phyloP scores from a whole-genome alignment of 23 tunicate species.

The Styela clava region DNA sequence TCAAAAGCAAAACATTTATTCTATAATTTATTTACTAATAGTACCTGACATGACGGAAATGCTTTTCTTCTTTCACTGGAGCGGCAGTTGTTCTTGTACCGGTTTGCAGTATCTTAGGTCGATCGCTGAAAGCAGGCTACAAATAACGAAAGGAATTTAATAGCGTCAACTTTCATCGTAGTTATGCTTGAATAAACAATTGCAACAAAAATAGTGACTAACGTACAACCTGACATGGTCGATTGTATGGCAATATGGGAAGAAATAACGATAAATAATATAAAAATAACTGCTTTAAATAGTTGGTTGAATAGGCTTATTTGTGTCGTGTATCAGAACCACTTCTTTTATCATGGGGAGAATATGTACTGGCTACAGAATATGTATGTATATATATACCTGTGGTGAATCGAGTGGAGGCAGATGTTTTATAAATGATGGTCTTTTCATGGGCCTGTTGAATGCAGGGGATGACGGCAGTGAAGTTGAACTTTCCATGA shows the following conservation, averaged over 20 bases:
- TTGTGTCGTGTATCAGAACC: too few species aligned
- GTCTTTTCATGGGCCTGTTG: conserved; percentile 23
- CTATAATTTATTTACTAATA: too few species aligned
- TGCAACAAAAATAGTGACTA: not conserved
- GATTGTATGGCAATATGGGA: too few species aligned
- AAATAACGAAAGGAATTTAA: conserved; percentile 5
- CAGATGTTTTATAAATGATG: conserved; percentile 54
- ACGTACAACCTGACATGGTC: too few species aligned
- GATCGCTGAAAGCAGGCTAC: conserved; percentile 56
- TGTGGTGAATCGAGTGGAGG: conserved; percentile 59
- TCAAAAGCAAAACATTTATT: too few species aligned
- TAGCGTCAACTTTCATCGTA: not conserved
- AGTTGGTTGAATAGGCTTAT: too few species aligned
- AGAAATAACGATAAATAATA: too few species aligned
- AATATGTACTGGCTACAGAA: too few species aligned
- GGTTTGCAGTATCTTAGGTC: conserved; percentile 66
- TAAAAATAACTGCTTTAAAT: too few species aligned
- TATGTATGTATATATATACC: conserved; percentile 48
- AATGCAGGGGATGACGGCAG: conserved; percentile 12
- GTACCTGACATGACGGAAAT: conserved; percentile 75
- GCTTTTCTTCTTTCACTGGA: conserved; percentile 80
- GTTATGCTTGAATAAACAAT: not conserved
- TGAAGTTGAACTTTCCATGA: conserved; percentile 20
- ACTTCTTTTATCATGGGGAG: too few species aligned
- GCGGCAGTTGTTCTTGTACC: conserved; percentile 73